Evolutionary conservation across 2,797 vertebrate species (phyloP), one percentile per base, ranked within the genome.

Genomic region (Dryobates pubescens): DNA sequence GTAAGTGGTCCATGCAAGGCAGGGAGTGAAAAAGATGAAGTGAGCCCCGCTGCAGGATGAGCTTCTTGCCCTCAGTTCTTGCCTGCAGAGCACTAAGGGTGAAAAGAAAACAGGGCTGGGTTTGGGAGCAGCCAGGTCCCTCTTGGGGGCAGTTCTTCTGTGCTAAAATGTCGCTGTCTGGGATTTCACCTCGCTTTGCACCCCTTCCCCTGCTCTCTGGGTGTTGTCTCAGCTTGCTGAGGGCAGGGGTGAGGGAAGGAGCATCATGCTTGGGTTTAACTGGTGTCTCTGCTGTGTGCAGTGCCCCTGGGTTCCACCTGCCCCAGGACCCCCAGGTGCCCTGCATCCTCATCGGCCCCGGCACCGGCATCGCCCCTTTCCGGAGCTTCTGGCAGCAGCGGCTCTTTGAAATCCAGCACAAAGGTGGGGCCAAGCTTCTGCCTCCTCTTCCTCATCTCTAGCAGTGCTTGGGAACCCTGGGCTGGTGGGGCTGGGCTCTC

Each of bases 331-430:
- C 98, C 76, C 98, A 98, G 93, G 98, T 98, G 26, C 99, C 99
- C 47, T 99, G 99, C 93, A 98, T 99, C 96, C 98, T 99, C 94
- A 97, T 99, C 10, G 99, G 99, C 27, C 99, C 99, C 0, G 99
- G 99, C 87, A 99, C 99, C 0, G 99, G 99, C 62, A 99, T 99
- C 2, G 99, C 99, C 36, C 99, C 99, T 1, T 99, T 99, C 98
- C 98, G 99, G 88, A 99, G 99, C 96, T 99, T 99, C 97, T 99
- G 99, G 99, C 99, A 99, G 82, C 99, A 99, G 93, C 98, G 99
- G 88, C 98, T 99, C 7, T 99, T 98, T 30, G 98, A 99, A 89
- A 97, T 98, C 62, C 98, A 99, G 79, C 98, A 99, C 88, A 99
- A 98, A 97, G 99, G 98, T 98, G 65, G 32, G 94, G 84, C 14